Evolutionary conservation across 2,113 vertebrate genomes (phyloP).

Genomic region (Psilopsiagon aymara): DNA sequence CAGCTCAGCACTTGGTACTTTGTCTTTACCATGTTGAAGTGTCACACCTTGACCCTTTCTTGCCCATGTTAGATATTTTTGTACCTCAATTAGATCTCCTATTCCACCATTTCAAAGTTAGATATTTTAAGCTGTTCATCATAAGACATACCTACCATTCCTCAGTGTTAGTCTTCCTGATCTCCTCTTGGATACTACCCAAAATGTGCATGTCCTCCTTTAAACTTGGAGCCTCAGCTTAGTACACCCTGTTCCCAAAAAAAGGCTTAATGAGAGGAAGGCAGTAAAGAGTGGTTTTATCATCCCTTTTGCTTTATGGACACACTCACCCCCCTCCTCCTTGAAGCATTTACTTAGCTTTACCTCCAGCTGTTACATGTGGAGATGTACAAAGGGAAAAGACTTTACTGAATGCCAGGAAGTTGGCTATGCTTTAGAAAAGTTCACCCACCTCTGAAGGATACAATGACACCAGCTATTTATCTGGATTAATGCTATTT

Average conservation of each 20-base stretch:
- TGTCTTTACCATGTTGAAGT: neutral
- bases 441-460: neutral
- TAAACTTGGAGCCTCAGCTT: neutral
- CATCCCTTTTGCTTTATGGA: neutral
- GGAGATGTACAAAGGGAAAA: neutral
- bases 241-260: neutral
- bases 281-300: neutral
- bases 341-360: neutral
- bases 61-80: neutral
- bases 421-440: neutral
- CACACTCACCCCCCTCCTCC: neutral
- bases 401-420: neutral
- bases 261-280: neutral
- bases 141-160: slow-evolving; percentile 40
- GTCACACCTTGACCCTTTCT: neutral
- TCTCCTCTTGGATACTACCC: slow-evolving; percentile 62
- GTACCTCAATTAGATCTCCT: slow-evolving; percentile 25
- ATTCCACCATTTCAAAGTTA: slow-evolving; percentile 49
- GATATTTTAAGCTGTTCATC: slow-evolving; percentile 62
- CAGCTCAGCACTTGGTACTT: neutral
- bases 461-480: neutral
- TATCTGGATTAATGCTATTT: neutral
- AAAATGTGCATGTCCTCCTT: slow-evolving; percentile 39
- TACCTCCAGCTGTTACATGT: neutral
- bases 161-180: slow-evolving; percentile 61